These are phyloP conservation scores for Solea senegalensis DNA, from an alignment of 2,113 vertebrate genomes.

Conservation along the genomic window DNA sequence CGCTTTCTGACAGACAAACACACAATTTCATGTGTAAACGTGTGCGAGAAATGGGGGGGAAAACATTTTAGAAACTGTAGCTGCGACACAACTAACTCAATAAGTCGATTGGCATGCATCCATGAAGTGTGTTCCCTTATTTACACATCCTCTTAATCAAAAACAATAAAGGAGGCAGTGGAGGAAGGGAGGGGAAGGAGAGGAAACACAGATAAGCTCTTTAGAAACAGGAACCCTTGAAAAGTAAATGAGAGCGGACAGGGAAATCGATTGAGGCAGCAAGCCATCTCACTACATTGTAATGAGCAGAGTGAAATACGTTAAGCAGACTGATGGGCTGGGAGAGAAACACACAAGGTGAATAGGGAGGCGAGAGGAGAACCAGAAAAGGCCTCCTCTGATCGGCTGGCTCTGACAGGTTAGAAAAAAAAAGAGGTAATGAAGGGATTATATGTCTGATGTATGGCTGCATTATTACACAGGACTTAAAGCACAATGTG, in stretches of 20 bases:
- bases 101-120: background rate
- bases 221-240: conserved; percentile 1
- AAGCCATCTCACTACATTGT: conserved; percentile 20
- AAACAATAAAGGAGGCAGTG: conserved; percentile 2
- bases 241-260: conserved; percentile 23
- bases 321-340: conserved; percentile 9
- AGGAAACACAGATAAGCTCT: conserved; percentile 4
- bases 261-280: conserved; percentile 18
- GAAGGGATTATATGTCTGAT: background rate
- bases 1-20: no score
- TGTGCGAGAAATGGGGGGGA: no score
- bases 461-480: background rate
- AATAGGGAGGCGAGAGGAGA: background rate
- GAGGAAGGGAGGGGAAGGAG: background rate
- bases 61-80: background rate
- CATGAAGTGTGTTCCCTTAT: background rate
- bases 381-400: background rate
- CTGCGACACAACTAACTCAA: background rate
- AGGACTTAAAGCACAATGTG: no score
- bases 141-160: conserved; percentile 9
- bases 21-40: background rate
- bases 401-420: background rate
- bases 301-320: conserved; percentile 18
- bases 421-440: background rate
- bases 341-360: conserved; percentile 13